phyloP scores from a whole-genome alignment of 1,140 invertebrate species.

The Pseudobourletiella spinata region DNA sequence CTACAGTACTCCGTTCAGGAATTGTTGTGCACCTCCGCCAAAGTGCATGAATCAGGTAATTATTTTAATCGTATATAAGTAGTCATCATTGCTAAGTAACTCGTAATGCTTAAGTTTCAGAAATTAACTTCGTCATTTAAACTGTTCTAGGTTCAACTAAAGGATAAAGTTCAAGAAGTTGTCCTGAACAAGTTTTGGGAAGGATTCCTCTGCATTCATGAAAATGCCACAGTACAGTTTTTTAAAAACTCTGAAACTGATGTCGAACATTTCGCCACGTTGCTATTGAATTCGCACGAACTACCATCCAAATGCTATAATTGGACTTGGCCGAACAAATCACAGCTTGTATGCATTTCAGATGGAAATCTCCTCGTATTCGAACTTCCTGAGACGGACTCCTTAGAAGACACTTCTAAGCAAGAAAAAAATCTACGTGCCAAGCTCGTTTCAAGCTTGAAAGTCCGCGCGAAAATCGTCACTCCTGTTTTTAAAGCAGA shows the following conservation, averaged over 20 bases:
- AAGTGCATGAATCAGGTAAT: slow-evolving; percentile 6
- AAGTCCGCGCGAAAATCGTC: neutral
- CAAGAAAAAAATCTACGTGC: neutral
- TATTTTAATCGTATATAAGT: neutral
- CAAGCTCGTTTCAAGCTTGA: neutral
- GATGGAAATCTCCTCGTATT: neutral
- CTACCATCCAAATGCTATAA: too few relatives aligned
- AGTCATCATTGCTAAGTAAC: too few relatives aligned
- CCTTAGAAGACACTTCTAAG: neutral
- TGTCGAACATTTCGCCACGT: neutral
- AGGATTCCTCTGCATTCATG: slow-evolving; percentile 21
- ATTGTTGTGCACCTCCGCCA: slow-evolving; percentile 33
- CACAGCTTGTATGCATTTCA: slow-evolving; percentile 8
- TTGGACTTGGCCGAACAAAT: slow-evolving; percentile 23
- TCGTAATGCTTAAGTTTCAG: too few relatives aligned
- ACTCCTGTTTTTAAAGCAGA: neutral
- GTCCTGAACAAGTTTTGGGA: slow-evolving; percentile 26
- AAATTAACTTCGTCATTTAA: too few relatives aligned
- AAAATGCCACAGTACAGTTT: slow-evolving; percentile 5
- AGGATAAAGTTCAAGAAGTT: slow-evolving; percentile 27
- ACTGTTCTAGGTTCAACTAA: too few relatives aligned
- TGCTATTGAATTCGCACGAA: too few relatives aligned
- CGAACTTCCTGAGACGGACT: neutral
- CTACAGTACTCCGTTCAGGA: slow-evolving; percentile 31
- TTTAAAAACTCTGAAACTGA: slow-evolving; percentile 6